Percentiles rank a stretch among this genome's conserved stretches.
phyloP scores from a whole-genome alignment of 2,888 invertebrate genomes.

The Acronicta alni region DNA sequence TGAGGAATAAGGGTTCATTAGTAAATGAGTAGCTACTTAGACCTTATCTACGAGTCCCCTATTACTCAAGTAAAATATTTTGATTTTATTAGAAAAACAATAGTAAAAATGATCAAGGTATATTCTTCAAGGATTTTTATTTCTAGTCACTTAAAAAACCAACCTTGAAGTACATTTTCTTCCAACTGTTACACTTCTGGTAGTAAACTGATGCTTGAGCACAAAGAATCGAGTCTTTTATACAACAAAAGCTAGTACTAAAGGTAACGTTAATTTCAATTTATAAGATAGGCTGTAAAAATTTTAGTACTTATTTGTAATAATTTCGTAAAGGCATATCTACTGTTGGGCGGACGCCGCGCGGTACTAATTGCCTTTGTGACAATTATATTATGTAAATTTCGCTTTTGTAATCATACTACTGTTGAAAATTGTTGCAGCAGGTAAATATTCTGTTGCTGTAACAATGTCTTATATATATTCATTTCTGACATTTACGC shows the following conservation, averaged over 20 bases:
- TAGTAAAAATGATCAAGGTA: too few relatives aligned
- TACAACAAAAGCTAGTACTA: slow-evolving; percentile 46
- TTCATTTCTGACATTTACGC: too few relatives aligned
- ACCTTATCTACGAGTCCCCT: too few relatives aligned
- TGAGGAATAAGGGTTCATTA: too few relatives aligned
- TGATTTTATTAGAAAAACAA: too few relatives aligned
- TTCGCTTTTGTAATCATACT: slow-evolving; percentile 1
- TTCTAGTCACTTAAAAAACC: slow-evolving; percentile 2
- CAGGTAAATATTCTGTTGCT: background rate
- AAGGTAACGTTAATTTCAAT: slow-evolving; percentile 31
- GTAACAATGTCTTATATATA: background rate
- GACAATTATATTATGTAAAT: slow-evolving; percentile 30
- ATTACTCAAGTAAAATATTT: too few relatives aligned
- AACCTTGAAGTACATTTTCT: slow-evolving; percentile 42
- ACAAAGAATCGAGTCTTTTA: slow-evolving; percentile 39
- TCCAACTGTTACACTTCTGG: slow-evolving; percentile 16
- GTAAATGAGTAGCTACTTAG: too few relatives aligned
- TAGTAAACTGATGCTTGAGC: slow-evolving; percentile 32
- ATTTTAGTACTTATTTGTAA: slow-evolving; percentile 29
- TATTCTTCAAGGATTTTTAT: too few relatives aligned
- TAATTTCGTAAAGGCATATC: slow-evolving; percentile 39
- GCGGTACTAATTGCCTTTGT: slow-evolving; percentile 18
- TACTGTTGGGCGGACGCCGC: slow-evolving; percentile 20
- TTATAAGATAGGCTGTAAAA: slow-evolving; percentile 34
- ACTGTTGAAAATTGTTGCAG: background rate